Conservation (phyloP, 2,797 vertebrate species). For the Alosa sapidissima region DNA sequence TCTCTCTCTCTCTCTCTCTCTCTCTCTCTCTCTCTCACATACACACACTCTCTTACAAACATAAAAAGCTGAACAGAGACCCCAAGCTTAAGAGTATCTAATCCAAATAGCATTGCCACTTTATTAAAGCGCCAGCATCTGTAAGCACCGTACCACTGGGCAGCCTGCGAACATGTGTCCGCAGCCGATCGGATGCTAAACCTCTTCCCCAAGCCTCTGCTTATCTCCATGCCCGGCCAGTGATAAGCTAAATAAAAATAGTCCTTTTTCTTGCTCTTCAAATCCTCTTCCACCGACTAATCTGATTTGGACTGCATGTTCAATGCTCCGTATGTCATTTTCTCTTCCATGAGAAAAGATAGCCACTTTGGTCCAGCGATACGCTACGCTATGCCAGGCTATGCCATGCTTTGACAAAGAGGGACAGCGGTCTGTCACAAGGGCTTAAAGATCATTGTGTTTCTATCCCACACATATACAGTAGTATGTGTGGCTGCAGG, state of each 20-base stretch:
- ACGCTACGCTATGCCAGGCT: not conserved
- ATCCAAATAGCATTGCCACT: not conserved
- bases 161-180: not conserved
- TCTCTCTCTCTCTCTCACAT: not conserved
- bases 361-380: conserved; percentile 1
- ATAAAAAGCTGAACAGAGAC: not conserved
- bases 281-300: conserved; percentile 46
- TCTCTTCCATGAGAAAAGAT: not conserved
- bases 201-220: conserved; percentile 9
- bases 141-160: not conserved
- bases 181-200: conserved; percentile 3
- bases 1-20: not conserved
- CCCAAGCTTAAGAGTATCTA: not conserved
- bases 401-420: not conserved
- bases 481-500: not conserved
- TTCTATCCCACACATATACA: not conserved
- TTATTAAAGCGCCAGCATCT: not conserved
- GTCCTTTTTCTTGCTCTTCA: conserved; percentile 29
- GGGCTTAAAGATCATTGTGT: conserved; percentile 3
- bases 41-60: not conserved
- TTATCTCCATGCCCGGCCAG: conserved; percentile 9
- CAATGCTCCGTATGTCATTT: conserved; percentile 32
- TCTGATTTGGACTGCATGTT: conserved; percentile 50
- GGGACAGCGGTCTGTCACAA: not conserved
- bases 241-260: conserved; percentile 38